Conservation (phyloP, 2,888 invertebrate species). For the Pimpla rufipes region DNA sequence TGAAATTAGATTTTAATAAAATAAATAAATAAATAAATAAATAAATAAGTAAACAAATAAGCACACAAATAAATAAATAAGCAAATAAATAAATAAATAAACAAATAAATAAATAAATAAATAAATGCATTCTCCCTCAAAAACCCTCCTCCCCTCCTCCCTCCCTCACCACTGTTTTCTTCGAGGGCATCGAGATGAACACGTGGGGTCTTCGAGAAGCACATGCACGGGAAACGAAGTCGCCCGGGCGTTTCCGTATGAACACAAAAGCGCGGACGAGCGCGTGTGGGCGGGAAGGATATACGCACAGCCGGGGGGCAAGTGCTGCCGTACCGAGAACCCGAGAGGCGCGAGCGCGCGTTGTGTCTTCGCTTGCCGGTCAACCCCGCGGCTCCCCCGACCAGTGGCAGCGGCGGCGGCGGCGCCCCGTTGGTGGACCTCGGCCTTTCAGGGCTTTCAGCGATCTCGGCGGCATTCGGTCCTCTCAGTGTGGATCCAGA, state of each 20-base stretch:
- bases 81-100: too few relatives aligned
- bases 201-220: conserved; percentile 18
- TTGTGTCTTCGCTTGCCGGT: conserved; percentile 51
- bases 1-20: too few relatives aligned
- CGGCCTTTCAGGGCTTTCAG: conserved; percentile 67
- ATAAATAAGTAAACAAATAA: too few relatives aligned
- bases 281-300: neutral
- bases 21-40: too few relatives aligned
- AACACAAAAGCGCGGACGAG: too few relatives aligned
- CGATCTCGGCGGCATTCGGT: conserved; percentile 68
- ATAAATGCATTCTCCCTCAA: too few relatives aligned
- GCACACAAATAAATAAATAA: too few relatives aligned
- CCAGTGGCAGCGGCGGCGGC: conserved; percentile 63
- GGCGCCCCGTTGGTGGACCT: conserved; percentile 37
- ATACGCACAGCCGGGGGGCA: too few relatives aligned
- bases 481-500: conserved; percentile 80
- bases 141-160: too few relatives aligned
- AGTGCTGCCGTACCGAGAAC: neutral
- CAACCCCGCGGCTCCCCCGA: conserved; percentile 65
- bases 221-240: too few relatives aligned
- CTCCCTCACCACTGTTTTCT: too few relatives aligned
- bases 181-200: neutral
- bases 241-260: conserved; percentile 17
- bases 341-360: neutral
- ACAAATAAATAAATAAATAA: too few relatives aligned